These are phyloP conservation scores for Lasioglossum baleicum DNA, from an alignment of 1,140 invertebrate genomes.

Conservation along the genomic window DNA sequence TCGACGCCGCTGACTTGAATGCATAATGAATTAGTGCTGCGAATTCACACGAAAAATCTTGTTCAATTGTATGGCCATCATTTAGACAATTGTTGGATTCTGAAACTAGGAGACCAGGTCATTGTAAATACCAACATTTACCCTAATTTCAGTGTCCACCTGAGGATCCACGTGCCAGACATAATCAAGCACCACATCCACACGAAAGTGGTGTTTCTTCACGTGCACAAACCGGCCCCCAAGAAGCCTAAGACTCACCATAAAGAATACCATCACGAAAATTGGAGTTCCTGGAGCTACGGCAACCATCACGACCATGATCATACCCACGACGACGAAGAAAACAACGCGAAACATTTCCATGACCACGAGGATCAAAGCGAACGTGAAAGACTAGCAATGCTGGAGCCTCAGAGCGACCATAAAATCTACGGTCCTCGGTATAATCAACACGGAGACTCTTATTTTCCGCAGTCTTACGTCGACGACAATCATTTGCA, in stretches of 20 bases:
- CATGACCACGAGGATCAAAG: background rate
- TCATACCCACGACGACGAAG: conserved; percentile 16
- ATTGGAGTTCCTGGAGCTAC: conserved; percentile 74
- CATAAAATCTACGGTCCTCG: background rate
- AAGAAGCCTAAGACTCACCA: conserved; percentile 64
- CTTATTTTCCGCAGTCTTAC: conserved; percentile 24
- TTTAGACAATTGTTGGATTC: no score
- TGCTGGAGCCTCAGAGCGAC: background rate
- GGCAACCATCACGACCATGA: conserved; percentile 67
- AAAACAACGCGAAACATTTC: background rate
- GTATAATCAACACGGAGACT: conserved; percentile 4
- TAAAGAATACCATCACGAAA: conserved; percentile 78
- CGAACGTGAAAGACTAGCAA: background rate
- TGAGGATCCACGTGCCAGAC: conserved; percentile 81
- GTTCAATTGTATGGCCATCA: no score
- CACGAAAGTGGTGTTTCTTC: conserved; percentile 81
- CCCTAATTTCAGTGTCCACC: conserved; percentile 77
- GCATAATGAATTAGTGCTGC: no score
- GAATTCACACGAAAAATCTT: no score
- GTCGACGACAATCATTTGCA: conserved; percentile 29
- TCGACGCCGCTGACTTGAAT: background rate
- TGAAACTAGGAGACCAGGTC: no score
- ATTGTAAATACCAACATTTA: background rate
- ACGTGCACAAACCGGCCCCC: conserved; percentile 73
- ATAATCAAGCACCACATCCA: conserved; percentile 82